phyloP scores from a whole-genome alignment of 2,797 vertebrate species.

The Monodelphis domestica region DNA sequence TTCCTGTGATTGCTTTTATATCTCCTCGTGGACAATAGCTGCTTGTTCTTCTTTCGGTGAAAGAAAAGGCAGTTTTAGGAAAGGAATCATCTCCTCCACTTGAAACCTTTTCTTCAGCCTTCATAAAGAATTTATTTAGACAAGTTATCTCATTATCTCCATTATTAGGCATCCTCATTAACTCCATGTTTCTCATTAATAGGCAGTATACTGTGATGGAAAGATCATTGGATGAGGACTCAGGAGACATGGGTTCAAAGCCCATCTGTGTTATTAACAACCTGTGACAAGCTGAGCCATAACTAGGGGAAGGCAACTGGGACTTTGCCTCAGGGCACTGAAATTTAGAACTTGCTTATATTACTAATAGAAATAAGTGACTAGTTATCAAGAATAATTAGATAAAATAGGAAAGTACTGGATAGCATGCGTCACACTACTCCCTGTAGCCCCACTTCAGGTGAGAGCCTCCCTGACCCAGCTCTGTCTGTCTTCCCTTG shows the following conservation, averaged over 20 bases:
- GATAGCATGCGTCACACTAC: not conserved
- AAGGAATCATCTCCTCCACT: not conserved
- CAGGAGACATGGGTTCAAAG: not conserved
- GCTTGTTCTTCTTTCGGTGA: not conserved
- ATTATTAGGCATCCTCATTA: not conserved
- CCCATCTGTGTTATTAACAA: conserved; percentile 3
- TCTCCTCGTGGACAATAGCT: not conserved
- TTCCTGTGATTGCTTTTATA: not conserved
- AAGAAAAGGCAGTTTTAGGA: not conserved
- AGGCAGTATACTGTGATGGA: not conserved
- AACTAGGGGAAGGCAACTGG: not conserved
- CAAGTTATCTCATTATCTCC: not conserved
- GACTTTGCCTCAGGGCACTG: not conserved
- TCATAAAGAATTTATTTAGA: not conserved
- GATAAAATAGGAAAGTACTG: not conserved
- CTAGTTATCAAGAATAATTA: not conserved
- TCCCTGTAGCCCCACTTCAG: not conserved
- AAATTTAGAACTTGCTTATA: not conserved
- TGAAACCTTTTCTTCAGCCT: not conserved
- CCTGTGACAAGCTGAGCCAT: not conserved
- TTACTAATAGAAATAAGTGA: not conserved
- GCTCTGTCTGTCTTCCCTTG: not conserved
- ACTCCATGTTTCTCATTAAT: not conserved
- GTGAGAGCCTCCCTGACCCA: not conserved
- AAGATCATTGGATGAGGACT: not conserved